Conservation (phyloP, 30 jellyfish, hydroid and myxozoan species). For the Rhopilema esculentum region DNA sequence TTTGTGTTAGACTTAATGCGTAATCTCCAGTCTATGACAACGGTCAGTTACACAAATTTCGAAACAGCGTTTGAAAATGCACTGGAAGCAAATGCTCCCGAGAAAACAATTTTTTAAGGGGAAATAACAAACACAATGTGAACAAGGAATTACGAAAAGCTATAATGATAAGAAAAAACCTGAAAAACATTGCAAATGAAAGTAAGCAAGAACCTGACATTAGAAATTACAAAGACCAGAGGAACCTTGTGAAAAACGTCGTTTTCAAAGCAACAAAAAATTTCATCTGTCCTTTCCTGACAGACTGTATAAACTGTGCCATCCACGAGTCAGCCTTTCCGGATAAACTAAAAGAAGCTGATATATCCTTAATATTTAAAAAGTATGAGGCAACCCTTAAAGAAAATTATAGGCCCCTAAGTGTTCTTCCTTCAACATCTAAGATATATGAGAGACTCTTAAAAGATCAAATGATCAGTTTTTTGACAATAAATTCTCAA, state of each 20-base stretch:
- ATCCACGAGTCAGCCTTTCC: too few species aligned
- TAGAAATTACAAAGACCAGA: conserved; percentile 23
- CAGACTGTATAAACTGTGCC: too few species aligned
- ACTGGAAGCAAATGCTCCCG: conserved; percentile 43
- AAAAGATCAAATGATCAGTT: too few species aligned
- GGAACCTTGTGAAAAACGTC: conserved; percentile 27
- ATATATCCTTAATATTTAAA: too few species aligned
- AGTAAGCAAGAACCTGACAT: conserved; percentile 14
- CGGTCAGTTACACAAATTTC: conserved; percentile 15
- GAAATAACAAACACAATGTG: conserved; percentile 16
- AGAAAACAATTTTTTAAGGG: conserved; percentile 28
- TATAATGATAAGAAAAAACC: conserved; percentile 1
- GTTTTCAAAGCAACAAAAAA: too few species aligned
- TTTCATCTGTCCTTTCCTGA: too few species aligned
- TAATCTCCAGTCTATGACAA: conserved; percentile 30
- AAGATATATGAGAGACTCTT: too few species aligned
- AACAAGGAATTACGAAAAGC: conserved; percentile 19
- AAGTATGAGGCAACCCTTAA: too few species aligned
- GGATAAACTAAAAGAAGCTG: too few species aligned
- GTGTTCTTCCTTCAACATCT: too few species aligned
- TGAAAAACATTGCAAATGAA: conserved; percentile 28
- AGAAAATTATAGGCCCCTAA: too few species aligned
- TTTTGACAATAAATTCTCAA: conserved; percentile 5
- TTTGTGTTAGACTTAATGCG: conserved; percentile 23
- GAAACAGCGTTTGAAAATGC: conserved; percentile 26